These are phyloP conservation scores for Diogma glabrata DNA, from an alignment of 2,888 invertebrate species.

Conservation along the genomic window DNA sequence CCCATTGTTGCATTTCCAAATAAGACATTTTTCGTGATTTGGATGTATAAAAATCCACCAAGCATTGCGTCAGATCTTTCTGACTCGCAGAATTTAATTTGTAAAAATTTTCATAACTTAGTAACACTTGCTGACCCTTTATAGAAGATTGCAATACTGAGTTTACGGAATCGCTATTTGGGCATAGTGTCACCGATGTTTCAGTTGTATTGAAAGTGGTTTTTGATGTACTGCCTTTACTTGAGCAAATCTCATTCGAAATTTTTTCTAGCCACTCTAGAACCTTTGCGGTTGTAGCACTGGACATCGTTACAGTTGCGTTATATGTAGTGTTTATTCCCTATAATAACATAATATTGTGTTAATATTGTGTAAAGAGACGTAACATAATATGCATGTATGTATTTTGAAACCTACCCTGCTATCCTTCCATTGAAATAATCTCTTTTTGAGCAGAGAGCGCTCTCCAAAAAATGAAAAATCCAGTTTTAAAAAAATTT, in stretches of 20 bases:
- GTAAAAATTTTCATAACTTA: background rate
- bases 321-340: background rate
- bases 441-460: background rate
- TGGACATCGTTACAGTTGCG: background rate
- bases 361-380: background rate
- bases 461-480: conserved; percentile 1
- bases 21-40: background rate
- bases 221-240: background rate
- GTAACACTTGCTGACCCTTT: background rate
- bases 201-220: background rate
- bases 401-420: background rate
- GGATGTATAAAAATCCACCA: background rate
- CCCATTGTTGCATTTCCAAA: background rate
- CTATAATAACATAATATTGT: background rate
- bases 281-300: background rate
- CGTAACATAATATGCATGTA: no score
- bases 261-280: background rate
- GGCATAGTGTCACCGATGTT: background rate
- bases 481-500: background rate
- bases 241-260: background rate
- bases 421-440: no score
- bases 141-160: background rate
- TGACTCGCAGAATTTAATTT: background rate
- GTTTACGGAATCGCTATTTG: background rate
- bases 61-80: background rate